Evolutionary conservation across 2,113 vertebrate genomes (phyloP), one percentile per base, ranked within the genome.

Genomic region (Pachypanchax playfairii): DNA sequence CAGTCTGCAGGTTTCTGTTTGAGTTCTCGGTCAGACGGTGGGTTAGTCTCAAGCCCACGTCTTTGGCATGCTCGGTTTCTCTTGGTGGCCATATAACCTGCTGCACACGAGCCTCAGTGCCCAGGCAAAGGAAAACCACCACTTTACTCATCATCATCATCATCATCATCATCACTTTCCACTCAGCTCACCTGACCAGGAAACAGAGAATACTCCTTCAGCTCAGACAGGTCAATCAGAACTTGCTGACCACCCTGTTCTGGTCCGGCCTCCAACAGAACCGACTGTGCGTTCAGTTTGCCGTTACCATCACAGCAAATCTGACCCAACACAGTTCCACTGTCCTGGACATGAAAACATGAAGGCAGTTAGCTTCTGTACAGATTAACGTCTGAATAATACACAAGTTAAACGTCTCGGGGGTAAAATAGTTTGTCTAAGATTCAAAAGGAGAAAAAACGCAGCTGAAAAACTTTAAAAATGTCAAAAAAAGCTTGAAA

Each of bases 261-360:
- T 14, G 84, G 88, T 53, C 96, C 94, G 0, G 94, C 93, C 77
- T 95, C 92, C 6, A 98, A 73, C 56, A 97, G 75, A 25, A 94
- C 91, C 0, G 96, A 98, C 10, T 94, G 90, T 26, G 88, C 77
- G 6, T 97, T 98, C 15, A 98, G 91, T 69, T 94, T 97, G 28
- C 96, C 96, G 0, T 96, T 96, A 51, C 95, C 88, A 36, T 98
- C 96, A 0, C 96, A 98, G 58, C 90, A 85, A 12, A 98, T 89
- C 58, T 93, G 94, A 3, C 95, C 96, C 79, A 96, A 52, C 22
- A 95, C 89, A 0, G 88, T 91, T 29, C 97, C 73, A 0, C 75
- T 71, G 20, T 96, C 94, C 96, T 96, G 20, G 1, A 70, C 28
- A 61, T 10, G 47, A 17, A 39, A 24, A 55, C 28, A 38, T 2